Conservation (phyloP, 2,888 invertebrate genomes). For the Crematogaster levior region DNA sequence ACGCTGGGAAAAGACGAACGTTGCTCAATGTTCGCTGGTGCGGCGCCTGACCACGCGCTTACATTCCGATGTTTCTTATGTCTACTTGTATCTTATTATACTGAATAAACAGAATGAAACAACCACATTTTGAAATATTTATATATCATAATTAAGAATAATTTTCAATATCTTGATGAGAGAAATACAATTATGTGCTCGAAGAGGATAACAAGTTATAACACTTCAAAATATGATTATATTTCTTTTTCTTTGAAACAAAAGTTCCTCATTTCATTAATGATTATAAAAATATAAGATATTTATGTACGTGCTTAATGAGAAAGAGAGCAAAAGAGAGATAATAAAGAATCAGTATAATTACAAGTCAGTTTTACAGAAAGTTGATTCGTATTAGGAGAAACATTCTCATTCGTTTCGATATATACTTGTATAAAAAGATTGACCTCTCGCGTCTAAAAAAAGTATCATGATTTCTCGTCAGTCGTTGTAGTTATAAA, state of each 20-base stretch:
- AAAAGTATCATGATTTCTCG: not conserved
- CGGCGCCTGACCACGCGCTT: slow-evolving; percentile 53
- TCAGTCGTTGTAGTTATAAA: not conserved
- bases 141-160: not conserved
- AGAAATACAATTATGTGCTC: not conserved
- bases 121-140: not conserved
- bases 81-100: not conserved
- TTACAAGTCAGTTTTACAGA: not conserved
- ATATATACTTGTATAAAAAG: not conserved
- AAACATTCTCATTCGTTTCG: not conserved
- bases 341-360: no score
- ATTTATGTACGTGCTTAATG: not conserved
- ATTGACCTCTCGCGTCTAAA: not conserved
- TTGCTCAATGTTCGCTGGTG: slow-evolving; percentile 59
- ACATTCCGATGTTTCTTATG: slow-evolving; percentile 12
- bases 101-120: not conserved
- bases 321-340: not conserved
- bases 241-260: not conserved
- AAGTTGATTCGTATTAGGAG: not conserved
- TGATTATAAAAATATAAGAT: no score
- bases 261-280: not conserved
- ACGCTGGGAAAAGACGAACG: slow-evolving; percentile 19
- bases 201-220: not conserved
- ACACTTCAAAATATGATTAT: not conserved
- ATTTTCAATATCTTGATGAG: not conserved